phyloP scores from a whole-genome alignment of 2,113 vertebrate genomes.

The Cyrtonyx montezumae region DNA sequence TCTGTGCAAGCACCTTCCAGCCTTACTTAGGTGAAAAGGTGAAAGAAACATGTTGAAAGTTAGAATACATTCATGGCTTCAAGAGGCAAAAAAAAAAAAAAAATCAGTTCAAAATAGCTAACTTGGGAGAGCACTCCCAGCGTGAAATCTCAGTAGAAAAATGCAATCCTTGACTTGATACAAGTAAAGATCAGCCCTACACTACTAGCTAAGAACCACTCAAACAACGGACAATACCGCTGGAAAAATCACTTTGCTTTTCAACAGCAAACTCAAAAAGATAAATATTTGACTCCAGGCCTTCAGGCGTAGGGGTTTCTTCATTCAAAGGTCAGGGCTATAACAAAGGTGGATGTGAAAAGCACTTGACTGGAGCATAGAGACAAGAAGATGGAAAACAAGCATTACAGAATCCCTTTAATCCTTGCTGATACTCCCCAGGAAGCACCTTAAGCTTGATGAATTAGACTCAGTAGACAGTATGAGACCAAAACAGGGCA shows the following conservation, averaged over 20 bases:
- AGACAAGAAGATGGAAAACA: slow-evolving; percentile 3
- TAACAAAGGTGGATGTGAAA: background rate
- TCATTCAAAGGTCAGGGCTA: slow-evolving; percentile 16
- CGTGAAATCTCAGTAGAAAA: background rate
- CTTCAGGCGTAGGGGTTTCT: background rate
- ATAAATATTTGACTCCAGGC: slow-evolving; percentile 3
- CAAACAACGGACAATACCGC: background rate
- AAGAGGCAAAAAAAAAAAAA: background rate
- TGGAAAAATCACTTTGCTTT: slow-evolving; percentile 33
- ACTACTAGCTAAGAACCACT: background rate
- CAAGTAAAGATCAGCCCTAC: background rate
- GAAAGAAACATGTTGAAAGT: background rate
- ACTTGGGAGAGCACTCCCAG: background rate
- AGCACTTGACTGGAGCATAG: background rate
- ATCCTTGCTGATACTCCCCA: background rate
- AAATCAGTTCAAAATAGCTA: background rate
- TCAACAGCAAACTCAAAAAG: slow-evolving; percentile 13
- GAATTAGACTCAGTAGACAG: slow-evolving; percentile 9
- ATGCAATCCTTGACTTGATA: background rate
- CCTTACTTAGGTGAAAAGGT: background rate
- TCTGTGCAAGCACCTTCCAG: background rate
- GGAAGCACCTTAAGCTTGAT: background rate
- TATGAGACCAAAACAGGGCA: background rate
- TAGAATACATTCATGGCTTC: background rate
- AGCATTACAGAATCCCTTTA: background rate